phyloP scores from a whole-genome alignment of 2,113 vertebrate species.

The Ceratotherium simum region DNA sequence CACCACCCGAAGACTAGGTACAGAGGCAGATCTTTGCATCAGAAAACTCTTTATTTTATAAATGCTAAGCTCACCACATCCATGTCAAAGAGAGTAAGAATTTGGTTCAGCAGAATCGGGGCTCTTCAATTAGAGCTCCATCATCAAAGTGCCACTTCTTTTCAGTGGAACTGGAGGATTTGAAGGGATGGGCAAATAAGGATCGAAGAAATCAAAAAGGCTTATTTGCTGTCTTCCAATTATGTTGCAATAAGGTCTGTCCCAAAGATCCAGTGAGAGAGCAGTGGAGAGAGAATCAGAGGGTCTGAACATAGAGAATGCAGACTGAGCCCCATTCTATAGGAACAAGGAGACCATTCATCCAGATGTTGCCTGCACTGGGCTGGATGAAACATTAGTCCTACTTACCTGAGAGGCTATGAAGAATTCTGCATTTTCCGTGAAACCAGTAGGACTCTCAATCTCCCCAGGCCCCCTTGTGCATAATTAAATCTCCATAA shows the following conservation, averaged over 20 bases:
- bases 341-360: slow-evolving; percentile 79
- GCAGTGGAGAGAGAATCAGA: slow-evolving; percentile 47
- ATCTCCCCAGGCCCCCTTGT: slow-evolving; percentile 42
- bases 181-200: not conserved
- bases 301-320: slow-evolving; percentile 50
- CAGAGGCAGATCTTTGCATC: slow-evolving; percentile 18
- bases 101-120: not conserved
- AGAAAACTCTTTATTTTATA: slow-evolving; percentile 63
- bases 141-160: not conserved
- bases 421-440: slow-evolving; percentile 63
- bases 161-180: not conserved
- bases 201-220: not conserved
- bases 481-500: slow-evolving; percentile 62
- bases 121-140: not conserved
- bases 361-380: slow-evolving; percentile 53
- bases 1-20: slow-evolving; percentile 58
- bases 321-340: slow-evolving; percentile 69
- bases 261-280: slow-evolving; percentile 41
- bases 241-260: slow-evolving; percentile 26
- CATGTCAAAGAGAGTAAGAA: slow-evolving; percentile 44
- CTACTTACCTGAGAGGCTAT: slow-evolving; percentile 69
- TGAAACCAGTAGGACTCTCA: slow-evolving; percentile 61
- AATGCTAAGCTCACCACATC: slow-evolving; percentile 45
- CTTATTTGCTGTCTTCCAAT: slow-evolving; percentile 57
- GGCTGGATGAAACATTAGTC: slow-evolving; percentile 70